Evolutionary conservation across 1,140 invertebrate genomes (phyloP), one percentile per base, ranked within the genome.

Genomic region (Neodiprion fabricii): DNA sequence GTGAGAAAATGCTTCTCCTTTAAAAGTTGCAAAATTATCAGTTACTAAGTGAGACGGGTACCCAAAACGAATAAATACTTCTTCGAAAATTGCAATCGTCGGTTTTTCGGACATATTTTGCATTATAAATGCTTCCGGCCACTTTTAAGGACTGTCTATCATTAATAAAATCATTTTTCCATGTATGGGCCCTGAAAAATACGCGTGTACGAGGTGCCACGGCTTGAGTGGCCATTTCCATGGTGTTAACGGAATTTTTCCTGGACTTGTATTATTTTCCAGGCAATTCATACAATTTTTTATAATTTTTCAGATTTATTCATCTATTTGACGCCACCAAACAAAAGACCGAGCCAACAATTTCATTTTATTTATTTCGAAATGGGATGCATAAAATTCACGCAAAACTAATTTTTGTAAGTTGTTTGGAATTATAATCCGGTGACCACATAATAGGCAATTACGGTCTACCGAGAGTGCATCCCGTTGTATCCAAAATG

Each of bases 271-370:
- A n/a, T 71, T 70, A 1, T 12, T 74, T 48, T 49, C 14, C 17
- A 78, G 74, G 76, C 88, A 89, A 10, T 68, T 69, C 10, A 69
- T 40, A 74, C 79, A 82, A 10, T n/a, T 68, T n/a, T 48, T 14
- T 14, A 78, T 72, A 9, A 71, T 66, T 1, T 74, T 49, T 76
- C 89, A 83, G 50, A 88, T 84, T 10, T 87, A 83, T 11, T 74
- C 74, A 75, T 89, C 85, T 2, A 90, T 80, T 10, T 79, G 76
- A 50, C 82, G 83, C 87, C 88, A 90, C 79, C 81, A 90, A 9
- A 87, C 78, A 74, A 86, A 84, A 11, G 71, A 79, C 8, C 87
- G 72, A 12, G 87, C 84, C 9, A 85, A 66, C 23, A 73, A 67
- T 74, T 89, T 90, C 80, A 87, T 88, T 69, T 85, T 81, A 9